Evolutionary conservation across 2,888 invertebrate genomes (phyloP), one percentile per base, ranked within the genome.

Genomic region (Xylophagus ater): DNA sequence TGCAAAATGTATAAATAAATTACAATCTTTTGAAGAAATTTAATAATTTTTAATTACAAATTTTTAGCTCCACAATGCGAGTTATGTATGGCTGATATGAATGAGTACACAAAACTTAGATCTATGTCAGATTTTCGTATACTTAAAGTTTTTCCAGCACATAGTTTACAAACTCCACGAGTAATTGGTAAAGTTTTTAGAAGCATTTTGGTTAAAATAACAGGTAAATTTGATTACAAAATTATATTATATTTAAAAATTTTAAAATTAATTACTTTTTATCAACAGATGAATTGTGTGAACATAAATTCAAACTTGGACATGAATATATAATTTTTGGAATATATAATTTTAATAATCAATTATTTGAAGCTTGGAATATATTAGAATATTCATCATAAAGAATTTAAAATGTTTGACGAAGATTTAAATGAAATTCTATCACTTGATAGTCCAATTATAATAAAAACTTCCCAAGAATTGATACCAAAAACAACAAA

Each of bases 101-200:
- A 44, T 28, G 62, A 63, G 43, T 59, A 58, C 30, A 45, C 56
- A 13, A 59, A 59, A 45, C 36, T 61, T 4, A 50, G 62, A 6
- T 48, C 52, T 3, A 52, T 54, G 2, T 54, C 56, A 29, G 53
- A 49, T 23, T 54, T 46, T 42, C 47, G 53, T 9, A 24, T 59
- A 3, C 29, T 61, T 1, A 53, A 56, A 18, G 41, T 62, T 9
- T 47, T 60, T 18, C 57, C 62, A 3, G 37, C 39, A 3, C 43
- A 41, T 3, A 47, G 55, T 36, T 47, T 57, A 4, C 49, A 57
- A 35, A 55, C 55, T 0, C 58, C 61, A 1, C 49, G 49, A 3
- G 37, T 46, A 5, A 33, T 47, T 4, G 47, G 53, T 32, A 52
- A 53, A 41, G 43, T 55, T 10, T 54, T 53, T 43, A 53, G 55